Base-by-base conservation (phyloP, 2,888 invertebrate species). In the Dromius quadrimaculatus region DNA sequence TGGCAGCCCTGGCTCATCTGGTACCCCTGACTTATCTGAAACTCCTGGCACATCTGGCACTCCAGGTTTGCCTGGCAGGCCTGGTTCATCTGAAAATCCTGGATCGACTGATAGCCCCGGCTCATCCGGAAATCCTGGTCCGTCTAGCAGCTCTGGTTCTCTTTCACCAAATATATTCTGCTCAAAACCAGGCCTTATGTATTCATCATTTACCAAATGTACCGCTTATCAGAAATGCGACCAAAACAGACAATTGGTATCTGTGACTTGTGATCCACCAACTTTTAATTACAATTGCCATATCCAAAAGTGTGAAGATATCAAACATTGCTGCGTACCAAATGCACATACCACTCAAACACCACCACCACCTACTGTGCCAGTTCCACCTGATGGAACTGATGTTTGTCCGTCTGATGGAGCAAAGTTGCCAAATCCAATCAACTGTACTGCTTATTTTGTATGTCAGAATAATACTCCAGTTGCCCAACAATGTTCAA, bases 401-500 rank as follows among this genome's bases (percentile, higher is more conserved):
- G n/a, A 22, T 6, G 6, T 23, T 6, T 66, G 66, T 41, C 66
- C 57, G 1, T 11, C 19, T 11, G 28, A 54, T 2, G 66, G 66
- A 11, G 43, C 57, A 1, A 32, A 9, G 28, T 17, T 66, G n/a
- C 66, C 66, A 4, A 43, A 66, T 54, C 38, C 47, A 41, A 3
- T 41, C 4, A 28, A 54, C 41, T 66, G 66, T 17, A 38, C 3
- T 1, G 9, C 13, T 22, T 66, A 66, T 20, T 66, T 36, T 23
- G 28, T 23, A 15, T 66, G 66, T 41, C 6, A 41, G 28, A 57
- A 66, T 15, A 6, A 57, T 28, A 17, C 8, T 9, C 13, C 41
- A 6, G 41, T n/a, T 17, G n/a, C 66, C n/a, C 6, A 28, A 9
- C 20, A 34, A 9, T 66, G 66, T 57, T 41, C 43, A 9, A 3